Base-by-base conservation (phyloP, 2,797 vertebrate species). In the Crocidura indochinensis region DNA sequence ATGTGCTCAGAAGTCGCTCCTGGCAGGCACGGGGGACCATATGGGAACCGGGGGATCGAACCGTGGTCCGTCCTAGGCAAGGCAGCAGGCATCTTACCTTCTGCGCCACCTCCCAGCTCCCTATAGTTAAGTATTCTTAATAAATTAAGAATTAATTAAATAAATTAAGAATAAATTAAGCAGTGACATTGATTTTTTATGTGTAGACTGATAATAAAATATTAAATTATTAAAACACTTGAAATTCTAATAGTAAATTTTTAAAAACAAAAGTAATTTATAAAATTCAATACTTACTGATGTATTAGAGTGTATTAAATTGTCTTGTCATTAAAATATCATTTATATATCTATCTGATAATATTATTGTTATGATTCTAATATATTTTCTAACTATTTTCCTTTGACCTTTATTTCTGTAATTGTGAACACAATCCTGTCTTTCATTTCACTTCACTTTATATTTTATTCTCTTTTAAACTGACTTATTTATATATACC, bases 401-500 rank as follows among this genome's bases (percentile, higher is more conserved):
- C 0, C 89, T 90, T 95, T 95, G 46, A 69, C 24, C 22, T 88
- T 91, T 87, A 96, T 91, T 44, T 24, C 19, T 93, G 10, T 20
- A 91, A 94, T 94, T 0, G 0, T 75, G 8, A 14, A 12, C 46
- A 38, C 10, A 69, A 71, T 93, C 91, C 92, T 83, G 19, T 67
- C 56, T 90, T 92, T 83, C 29, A 93, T 87, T 91, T 91, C 75
- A 27, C 69, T 72, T 68, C 10, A 9, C 94, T 20, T 91, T n/a
- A 31, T 82, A 69, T 94, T 94, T 97, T 79, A 95, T 29, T 89
- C 38, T 82, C 12, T 53, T 97, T 12, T 60, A 88, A 91, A 56
- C 44, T 88, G 15, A 3, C 83, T 91, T 89, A 12, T 82, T 93
- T 92, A 91, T 68, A 91, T 79, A 44, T 81, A 87, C 94, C 20